A percentile compares a stretch with the other conserved stretches of the same genome.
Conservation (phyloP, 1,140 invertebrate species). For the Aphaenogaster floridana region DNA sequence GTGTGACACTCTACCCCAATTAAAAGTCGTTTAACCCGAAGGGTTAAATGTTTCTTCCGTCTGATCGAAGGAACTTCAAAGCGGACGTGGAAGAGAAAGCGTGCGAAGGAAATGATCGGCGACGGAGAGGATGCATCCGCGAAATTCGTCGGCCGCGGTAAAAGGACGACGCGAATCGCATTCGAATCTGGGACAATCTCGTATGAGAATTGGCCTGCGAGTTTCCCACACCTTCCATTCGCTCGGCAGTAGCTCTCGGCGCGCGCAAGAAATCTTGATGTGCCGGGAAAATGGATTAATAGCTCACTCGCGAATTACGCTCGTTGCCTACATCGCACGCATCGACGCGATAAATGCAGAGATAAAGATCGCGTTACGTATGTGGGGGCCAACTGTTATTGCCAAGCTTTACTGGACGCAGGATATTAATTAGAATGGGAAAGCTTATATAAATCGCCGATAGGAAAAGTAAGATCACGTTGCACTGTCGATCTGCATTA, state of each 20-base stretch:
- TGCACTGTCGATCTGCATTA: neutral
- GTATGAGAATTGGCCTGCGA: constrained; percentile 59
- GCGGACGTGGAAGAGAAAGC: constrained; percentile 46
- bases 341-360: neutral
- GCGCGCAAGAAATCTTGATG: constrained; percentile 33
- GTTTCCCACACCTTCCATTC: constrained; percentile 52
- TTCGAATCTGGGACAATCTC: constrained; percentile 47
- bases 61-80: neutral
- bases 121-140: constrained; percentile 44
- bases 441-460: neutral
- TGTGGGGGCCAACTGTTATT: neutral
- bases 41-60: neutral
- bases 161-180: constrained; percentile 39
- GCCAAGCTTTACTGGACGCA: neutral
- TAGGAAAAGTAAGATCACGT: neutral
- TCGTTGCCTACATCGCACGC: constrained; percentile 9
- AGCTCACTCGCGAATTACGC: constrained; percentile 15
- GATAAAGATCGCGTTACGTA: constrained; percentile 22
- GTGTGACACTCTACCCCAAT: too few relatives aligned
- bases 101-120: constrained; percentile 51
- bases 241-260: neutral
- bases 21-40: neutral
- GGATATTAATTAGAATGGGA: neutral
- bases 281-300: constrained; percentile 49
- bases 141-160: constrained; percentile 48